Percentiles rank a stretch among this genome's conserved stretches.
Evolutionary conservation across 2,797 vertebrate genomes (phyloP).

Genomic region (Chromobotia macracanthus): DNA sequence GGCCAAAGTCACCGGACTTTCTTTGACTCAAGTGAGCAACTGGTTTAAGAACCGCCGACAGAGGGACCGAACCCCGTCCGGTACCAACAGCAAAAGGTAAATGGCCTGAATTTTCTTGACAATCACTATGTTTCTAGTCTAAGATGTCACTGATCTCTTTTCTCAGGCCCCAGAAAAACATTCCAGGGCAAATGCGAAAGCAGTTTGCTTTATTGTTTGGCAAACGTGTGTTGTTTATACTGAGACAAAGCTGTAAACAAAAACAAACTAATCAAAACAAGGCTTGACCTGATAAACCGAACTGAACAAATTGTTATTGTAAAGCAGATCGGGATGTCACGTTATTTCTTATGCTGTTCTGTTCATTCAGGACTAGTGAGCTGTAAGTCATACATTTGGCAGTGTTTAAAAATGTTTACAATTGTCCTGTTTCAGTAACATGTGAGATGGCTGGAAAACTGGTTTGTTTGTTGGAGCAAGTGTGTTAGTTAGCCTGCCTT

Average conservation of each 20-base stretch:
- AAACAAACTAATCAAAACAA: background rate
- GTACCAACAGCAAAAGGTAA: conserved; percentile 82
- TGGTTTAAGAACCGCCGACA: conserved; percentile 94
- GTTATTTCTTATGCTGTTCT: background rate
- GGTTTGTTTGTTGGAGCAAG: background rate
- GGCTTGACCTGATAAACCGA: background rate
- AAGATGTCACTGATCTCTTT: background rate
- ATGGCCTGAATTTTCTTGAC: background rate
- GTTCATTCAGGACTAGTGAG: too few species aligned
- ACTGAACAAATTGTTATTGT: background rate
- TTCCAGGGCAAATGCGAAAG: background rate
- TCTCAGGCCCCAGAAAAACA: conserved; percentile 3
- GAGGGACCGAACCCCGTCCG: conserved; percentile 85
- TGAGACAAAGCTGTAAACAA: background rate
- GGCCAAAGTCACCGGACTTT: conserved; percentile 87
- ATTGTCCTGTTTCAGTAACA: background rate
- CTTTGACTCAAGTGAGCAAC: conserved; percentile 92
- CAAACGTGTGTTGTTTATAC: background rate
- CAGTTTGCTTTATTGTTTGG: background rate
- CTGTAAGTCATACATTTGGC: background rate
- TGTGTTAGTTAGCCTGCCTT: background rate
- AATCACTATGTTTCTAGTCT: background rate
- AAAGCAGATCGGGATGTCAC: background rate
- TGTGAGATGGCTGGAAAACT: too few species aligned
- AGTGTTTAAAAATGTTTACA: background rate